Base-by-base conservation (phyloP, 2,888 invertebrate species). In the Hybos culiciformis region DNA sequence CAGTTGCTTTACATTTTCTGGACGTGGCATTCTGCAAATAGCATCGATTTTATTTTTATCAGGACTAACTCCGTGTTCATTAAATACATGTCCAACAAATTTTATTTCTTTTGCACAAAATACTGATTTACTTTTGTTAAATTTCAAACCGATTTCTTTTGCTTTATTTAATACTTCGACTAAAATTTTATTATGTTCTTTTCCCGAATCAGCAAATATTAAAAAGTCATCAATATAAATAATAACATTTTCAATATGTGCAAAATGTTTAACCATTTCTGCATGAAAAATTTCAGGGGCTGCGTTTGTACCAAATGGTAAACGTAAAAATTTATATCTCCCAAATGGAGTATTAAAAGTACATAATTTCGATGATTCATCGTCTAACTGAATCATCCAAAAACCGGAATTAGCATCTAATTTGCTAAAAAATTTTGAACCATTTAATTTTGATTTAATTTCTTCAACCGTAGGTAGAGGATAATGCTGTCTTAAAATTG, bases 381-480 rank as follows among this genome's bases (percentile, higher is more conserved):
- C 26, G 14, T 39, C 32, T 38, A 37, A 24, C 18, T 39, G 33
- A 23, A 39, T 19, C 43, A 43, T 43, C 34, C 39, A 43, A 17
- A 43, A 43, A 32, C 43, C 39, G 23, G 38, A 48, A 45, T 46
- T 52, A 46, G 50, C 37, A 46, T 51, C 54, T 11, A 54, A 40
- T 14, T 48, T 46, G 18, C 49, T 51, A 44, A 49, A 56, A n/a
- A 48, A 41, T 26, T 39, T 48, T 39, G 53, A 44, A 44, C 40
- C 43, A 45, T 48, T 37, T 46, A 46, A 26, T 45, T 51, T 42
- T 44, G 46, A 39, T 39, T 48, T 15, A 43, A 50, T 33, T 41
- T 50, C 48, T 41, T 56, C 46, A 42, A 54, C 21, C 23, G 31
- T 21, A 3, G 36, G 36, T 17, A 39, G 18, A 5, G 21, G 34